Conservation (phyloP, 2,113 vertebrate genomes). For the Mirza zaza region DNA sequence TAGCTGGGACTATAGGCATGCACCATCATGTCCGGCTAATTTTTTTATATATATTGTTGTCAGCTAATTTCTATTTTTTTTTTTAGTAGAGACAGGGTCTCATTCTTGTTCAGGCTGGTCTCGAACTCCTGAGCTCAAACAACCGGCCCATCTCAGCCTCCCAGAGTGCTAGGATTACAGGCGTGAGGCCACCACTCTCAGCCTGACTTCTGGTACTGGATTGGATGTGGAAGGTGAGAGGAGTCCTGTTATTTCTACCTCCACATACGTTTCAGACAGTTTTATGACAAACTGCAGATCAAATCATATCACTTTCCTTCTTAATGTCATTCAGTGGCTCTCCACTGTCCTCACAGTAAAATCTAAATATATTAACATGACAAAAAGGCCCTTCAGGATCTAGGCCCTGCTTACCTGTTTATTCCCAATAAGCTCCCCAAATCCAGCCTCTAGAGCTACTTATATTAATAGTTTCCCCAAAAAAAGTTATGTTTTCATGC, state of each 20-base stretch:
- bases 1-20: no score
- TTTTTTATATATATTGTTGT: no score
- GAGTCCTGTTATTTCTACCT: neutral
- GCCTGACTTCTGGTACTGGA: neutral
- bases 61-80: no score
- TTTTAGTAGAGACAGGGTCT: no score
- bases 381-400: neutral
- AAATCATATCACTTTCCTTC: neutral
- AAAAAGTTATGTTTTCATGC: neutral
- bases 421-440: neutral
- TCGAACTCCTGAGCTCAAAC: no score
- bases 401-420: neutral
- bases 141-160: no score
- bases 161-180: no score
- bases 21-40: no score
- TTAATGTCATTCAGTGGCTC: neutral
- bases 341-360: constrained; percentile 1
- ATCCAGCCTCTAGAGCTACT: neutral
- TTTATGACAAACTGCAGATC: constrained; percentile 40
- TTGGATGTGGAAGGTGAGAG: neutral
- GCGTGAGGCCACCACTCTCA: no score
- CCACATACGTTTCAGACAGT: neutral
- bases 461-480: neutral
- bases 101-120: no score
- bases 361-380: neutral